Evolutionary conservation across 2,888 invertebrate genomes (phyloP), one percentile per base, ranked within the genome.

Genomic region (Uloborus plumipes): DNA sequence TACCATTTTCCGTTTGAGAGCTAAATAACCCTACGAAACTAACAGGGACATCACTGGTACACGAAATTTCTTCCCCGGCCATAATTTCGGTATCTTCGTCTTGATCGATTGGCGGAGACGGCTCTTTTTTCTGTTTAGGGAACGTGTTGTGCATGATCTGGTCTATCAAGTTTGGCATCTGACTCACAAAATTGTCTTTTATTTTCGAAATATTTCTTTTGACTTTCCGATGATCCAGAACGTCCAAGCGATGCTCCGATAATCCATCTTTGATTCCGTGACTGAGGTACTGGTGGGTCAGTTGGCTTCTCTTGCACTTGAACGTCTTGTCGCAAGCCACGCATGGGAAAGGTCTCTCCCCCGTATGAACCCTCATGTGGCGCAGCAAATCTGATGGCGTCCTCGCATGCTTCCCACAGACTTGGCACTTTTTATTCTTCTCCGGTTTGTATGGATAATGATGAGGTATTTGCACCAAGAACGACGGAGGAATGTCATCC

Each of bases 301-400:
- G 72, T 65, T 85, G 82, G 53, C 83, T 85, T 62, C 79, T 62
- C 31, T 79, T 79, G 20, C 72, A 83, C 61, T 83, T 85, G 53
- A 83, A 83, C 22, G 76, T 80, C 50, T 85, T 83, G 15, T 69
- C 69, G 59, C 85, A 85, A 31, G 75, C 83, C n/a, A 85, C 67
- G 55, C 85, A 80, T 7, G 76, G 76, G 22, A 78, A 85, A 6
- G 85, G 83, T 31, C 81, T 69, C 53, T 85, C 85, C 13, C 83
- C 80, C 13, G 85, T 83, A 31, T 85, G 85, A 7, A 84, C 79
- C 22, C 85, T 49, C 81, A 85, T 79, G 53, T 85, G 85, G 2
- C 78, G 73, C 20, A 84, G 62, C 18, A 84, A 73, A 51, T 85
- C 85, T n/a, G 84, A 84, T 26, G 84, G 84, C 13, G 78, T 84